Conservation (phyloP, 2,113 vertebrate genomes). For the Tiliqua scincoides region DNA sequence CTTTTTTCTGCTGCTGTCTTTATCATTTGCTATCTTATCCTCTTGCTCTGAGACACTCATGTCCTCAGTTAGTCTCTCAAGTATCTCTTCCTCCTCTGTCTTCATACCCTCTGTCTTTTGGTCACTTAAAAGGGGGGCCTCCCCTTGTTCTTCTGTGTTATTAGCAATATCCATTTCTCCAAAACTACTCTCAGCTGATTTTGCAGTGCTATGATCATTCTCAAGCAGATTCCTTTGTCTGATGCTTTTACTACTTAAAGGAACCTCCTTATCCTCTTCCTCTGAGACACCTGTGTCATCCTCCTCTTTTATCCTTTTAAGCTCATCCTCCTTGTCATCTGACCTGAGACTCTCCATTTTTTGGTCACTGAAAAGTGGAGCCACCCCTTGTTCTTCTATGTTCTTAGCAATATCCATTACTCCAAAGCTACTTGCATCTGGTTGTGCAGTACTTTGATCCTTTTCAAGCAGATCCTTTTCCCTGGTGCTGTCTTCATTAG, state of each 20-base stretch:
- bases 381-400: background rate
- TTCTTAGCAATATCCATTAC: too few relatives aligned
- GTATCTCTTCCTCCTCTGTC: background rate
- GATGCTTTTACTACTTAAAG: background rate
- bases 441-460: background rate
- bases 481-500: background rate
- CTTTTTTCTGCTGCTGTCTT: background rate
- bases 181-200: too few relatives aligned
- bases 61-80: background rate
- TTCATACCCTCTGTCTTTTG: background rate
- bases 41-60: background rate
- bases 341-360: background rate
- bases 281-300: background rate
- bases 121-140: background rate
- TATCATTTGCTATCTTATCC: background rate
- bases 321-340: background rate
- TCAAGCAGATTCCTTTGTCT: background rate
- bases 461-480: background rate
- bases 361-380: background rate
- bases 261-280: too few relatives aligned
- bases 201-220: fast-evolving
- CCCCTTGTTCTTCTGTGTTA: background rate
- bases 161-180: too few relatives aligned
- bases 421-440: too few relatives aligned
- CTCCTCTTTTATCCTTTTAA: background rate